Evolutionary conservation across 2,113 vertebrate genomes (phyloP).

Genomic region (Ciconia maguari): DNA sequence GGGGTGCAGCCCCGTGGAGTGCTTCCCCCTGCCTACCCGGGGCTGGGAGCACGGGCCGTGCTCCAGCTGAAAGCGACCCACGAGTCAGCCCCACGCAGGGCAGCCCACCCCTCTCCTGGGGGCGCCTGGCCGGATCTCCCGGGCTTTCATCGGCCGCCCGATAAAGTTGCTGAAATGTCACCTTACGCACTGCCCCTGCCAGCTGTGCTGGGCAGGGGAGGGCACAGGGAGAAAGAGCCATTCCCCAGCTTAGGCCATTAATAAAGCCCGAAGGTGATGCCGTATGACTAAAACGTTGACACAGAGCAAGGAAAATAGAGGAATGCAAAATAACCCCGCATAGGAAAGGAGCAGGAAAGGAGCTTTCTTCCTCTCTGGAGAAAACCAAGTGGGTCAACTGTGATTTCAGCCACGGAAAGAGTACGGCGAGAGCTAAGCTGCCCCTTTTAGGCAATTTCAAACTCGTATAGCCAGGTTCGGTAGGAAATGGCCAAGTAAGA

Average conservation of each 20-base stretch:
- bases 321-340: not conserved
- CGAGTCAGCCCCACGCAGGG: not conserved
- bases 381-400: not conserved
- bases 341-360: not conserved
- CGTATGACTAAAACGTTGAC: rapidly evolving
- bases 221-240: not conserved
- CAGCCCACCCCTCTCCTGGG: not conserved
- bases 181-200: not conserved
- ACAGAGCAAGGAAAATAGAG: not conserved
- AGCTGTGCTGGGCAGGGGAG: not conserved
- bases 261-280: not conserved
- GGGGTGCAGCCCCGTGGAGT: no score
- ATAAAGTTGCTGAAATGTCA: not conserved
- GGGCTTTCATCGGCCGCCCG: not conserved
- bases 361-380: not conserved
- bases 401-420: not conserved
- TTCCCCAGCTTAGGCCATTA: not conserved
- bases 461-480: not conserved
- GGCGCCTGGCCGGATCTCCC: rapidly evolving
- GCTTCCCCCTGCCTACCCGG: not conserved
- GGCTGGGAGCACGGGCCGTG: not conserved
- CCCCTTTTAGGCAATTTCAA: not conserved
- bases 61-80: not conserved
- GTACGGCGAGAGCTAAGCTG: not conserved
- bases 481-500: not conserved